Percentiles rank a stretch among this genome's conserved stretches.
phyloP scores from a whole-genome alignment of 1,140 invertebrate genomes.

The Scaptomyza hsui region DNA sequence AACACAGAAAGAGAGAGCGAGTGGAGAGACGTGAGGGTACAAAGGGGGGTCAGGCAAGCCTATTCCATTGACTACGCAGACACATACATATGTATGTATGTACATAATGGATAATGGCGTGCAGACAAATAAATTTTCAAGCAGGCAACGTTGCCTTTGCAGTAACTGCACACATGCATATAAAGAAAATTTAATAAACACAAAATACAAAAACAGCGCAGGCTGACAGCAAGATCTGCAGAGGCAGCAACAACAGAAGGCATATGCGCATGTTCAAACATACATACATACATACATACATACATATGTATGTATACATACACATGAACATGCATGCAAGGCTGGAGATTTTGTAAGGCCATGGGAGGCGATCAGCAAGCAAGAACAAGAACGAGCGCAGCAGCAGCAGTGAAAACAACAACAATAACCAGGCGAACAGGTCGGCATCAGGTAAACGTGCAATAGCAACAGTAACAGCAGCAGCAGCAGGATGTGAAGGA shows the following conservation, averaged over 20 bases:
- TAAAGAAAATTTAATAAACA: conserved; percentile 74
- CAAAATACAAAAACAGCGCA: conserved; percentile 48
- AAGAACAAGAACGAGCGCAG: conserved; percentile 30
- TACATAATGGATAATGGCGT: conserved; percentile 65
- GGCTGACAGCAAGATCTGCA: conserved; percentile 42
- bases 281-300: conserved; percentile 5
- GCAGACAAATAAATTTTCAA: conserved; percentile 78
- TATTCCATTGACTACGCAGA: conserved; percentile 45
- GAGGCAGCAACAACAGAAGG: conserved; percentile 15
- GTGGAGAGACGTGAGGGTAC: neutral
- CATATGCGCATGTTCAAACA: conserved; percentile 45
- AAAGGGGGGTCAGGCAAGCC: conserved; percentile 14
- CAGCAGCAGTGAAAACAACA: conserved; percentile 19
- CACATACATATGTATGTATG: conserved; percentile 21
- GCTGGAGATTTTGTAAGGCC: conserved; percentile 60
- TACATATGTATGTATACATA: neutral
- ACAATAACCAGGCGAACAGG: conserved; percentile 50
- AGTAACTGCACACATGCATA: conserved; percentile 31
- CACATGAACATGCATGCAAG: conserved; percentile 4
- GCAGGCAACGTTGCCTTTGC: conserved; percentile 46
- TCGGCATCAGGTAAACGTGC: conserved; percentile 46
- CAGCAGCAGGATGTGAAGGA: conserved; percentile 29
- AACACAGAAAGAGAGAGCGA: conserved; percentile 1
- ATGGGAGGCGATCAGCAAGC: conserved; percentile 61
- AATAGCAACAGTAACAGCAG: conserved; percentile 40